Conservation (phyloP, 2,797 vertebrate genomes). For the Rhabdophis nuchalis region DNA sequence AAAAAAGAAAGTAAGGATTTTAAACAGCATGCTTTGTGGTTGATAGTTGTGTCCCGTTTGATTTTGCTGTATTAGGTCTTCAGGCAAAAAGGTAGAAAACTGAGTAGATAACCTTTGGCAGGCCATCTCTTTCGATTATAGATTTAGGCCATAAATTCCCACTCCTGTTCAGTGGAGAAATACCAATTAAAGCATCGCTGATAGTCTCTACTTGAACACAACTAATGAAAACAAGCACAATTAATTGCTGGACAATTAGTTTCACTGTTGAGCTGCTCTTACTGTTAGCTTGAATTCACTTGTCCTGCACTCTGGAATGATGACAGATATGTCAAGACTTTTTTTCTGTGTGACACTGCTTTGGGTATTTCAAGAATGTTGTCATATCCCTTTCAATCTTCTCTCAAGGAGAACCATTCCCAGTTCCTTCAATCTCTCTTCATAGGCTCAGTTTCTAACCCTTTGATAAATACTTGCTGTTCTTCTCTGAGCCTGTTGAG, state of each 20-base stretch:
- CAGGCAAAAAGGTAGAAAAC: background rate
- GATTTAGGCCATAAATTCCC: background rate
- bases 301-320: background rate
- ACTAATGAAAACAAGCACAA: background rate
- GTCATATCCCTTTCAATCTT: background rate
- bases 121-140: background rate
- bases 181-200: background rate
- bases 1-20: background rate
- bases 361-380: background rate
- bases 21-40: background rate
- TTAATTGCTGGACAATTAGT: background rate
- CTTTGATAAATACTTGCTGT: background rate
- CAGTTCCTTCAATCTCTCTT: background rate
- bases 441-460: background rate
- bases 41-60: background rate
- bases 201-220: background rate
- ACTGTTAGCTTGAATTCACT: background rate
- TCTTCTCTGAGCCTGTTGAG: background rate
- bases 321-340: background rate
- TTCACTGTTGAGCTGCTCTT: background rate
- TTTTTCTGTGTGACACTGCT: background rate
- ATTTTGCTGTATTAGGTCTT: background rate
- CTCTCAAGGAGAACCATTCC: background rate
- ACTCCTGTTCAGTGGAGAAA: background rate
- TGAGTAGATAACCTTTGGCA: background rate